Evolutionary conservation across 2,888 invertebrate genomes (phyloP).

Genomic region (Rhynchonema sp.): DNA sequence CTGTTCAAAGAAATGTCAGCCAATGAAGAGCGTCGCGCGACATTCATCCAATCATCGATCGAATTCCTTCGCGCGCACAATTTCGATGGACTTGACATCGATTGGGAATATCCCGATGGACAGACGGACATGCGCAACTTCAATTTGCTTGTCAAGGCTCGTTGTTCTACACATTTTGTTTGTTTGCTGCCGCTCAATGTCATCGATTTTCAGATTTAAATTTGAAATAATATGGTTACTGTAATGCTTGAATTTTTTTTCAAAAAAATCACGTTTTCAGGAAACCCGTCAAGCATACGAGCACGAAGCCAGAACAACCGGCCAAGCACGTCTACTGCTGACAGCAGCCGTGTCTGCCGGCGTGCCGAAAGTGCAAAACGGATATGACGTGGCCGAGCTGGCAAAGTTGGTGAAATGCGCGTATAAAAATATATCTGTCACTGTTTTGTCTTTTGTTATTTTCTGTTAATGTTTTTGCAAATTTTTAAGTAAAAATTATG

Average conservation of each 20-base stretch:
- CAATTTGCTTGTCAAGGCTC: slow-evolving; percentile 16
- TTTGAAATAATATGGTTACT: no score
- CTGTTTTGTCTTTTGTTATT: not conserved
- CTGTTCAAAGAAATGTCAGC: slow-evolving; percentile 20
- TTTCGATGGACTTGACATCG: slow-evolving; percentile 30
- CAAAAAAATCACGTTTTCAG: no score
- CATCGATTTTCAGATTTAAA: no score
- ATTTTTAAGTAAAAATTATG: not conserved
- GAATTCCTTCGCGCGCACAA: slow-evolving; percentile 22
- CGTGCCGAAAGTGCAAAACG: slow-evolving; percentile 65
- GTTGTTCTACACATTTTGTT: no score
- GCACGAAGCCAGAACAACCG: slow-evolving; percentile 13
- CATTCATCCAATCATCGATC: slow-evolving; percentile 40
- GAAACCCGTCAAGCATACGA: slow-evolving; percentile 19
- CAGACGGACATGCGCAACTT: slow-evolving; percentile 28
- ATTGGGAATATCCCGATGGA: slow-evolving; percentile 34
- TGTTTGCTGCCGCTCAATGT: no score
- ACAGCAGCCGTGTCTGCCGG: slow-evolving; percentile 71
- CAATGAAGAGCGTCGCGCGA: slow-evolving; percentile 16
- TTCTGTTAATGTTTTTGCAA: not conserved
- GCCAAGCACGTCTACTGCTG: slow-evolving; percentile 42
- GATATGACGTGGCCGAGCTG: slow-evolving; percentile 48
- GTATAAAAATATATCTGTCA: no score
- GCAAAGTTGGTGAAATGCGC: slow-evolving; percentile 16
- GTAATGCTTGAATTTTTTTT: no score